Conservation (phyloP, 2,113 vertebrate genomes). For the Microtus oregoni region DNA sequence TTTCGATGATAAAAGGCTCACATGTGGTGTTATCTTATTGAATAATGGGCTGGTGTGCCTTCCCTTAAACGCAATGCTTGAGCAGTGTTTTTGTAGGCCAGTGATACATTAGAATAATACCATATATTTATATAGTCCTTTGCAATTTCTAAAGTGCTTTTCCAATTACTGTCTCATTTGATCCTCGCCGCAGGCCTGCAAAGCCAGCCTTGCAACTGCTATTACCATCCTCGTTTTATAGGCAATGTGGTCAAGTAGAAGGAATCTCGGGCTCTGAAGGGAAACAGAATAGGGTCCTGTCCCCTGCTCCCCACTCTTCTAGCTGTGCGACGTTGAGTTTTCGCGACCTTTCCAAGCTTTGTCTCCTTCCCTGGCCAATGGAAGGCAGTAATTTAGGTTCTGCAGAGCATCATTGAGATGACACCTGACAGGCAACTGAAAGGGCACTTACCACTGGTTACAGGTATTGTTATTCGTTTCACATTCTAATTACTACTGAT, state of each 20-base stretch:
- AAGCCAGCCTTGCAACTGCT: conserved; percentile 65
- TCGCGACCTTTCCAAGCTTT: conserved; percentile 1
- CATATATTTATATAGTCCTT: conserved; percentile 78
- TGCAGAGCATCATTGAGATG: background rate
- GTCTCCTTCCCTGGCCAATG: background rate
- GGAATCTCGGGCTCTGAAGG: conserved; percentile 56
- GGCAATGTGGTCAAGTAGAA: conserved; percentile 69
- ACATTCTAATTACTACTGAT: background rate
- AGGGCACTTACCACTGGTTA: background rate
- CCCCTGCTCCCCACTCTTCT: background rate
- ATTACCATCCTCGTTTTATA: conserved; percentile 65
- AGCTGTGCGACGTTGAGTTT: conserved; percentile 9
- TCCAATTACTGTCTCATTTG: conserved; percentile 77
- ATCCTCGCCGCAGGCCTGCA: conserved; percentile 73
- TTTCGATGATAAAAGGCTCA: conserved; percentile 74
- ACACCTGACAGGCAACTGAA: background rate
- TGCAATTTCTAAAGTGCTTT: conserved; percentile 80
- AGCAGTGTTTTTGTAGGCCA: conserved; percentile 73
- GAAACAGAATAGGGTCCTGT: conserved; percentile 51
- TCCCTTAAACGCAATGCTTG: conserved; percentile 76
- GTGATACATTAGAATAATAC: conserved; percentile 81
- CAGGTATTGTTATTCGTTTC: background rate
- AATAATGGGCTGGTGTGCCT: conserved; percentile 80
- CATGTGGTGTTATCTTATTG: conserved; percentile 80
- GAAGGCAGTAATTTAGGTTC: background rate